A percentile compares a stretch with the other conserved stretches of the same genome.
These are phyloP conservation scores for Stegodyphus dumicola DNA, from an alignment of 1,140 invertebrate genomes.

Conservation along the genomic window DNA sequence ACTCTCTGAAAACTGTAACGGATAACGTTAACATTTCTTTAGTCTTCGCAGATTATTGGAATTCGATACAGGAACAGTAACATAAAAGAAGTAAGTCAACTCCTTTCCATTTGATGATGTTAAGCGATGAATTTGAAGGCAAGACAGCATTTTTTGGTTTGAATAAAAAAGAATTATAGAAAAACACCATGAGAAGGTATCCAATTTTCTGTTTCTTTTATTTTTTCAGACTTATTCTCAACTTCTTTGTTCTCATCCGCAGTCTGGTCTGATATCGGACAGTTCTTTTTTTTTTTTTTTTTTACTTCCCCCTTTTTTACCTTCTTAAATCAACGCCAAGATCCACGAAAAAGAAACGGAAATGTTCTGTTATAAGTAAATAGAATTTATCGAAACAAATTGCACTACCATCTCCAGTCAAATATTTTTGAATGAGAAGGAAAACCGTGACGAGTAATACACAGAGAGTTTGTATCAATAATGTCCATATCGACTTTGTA, in stretches of 20 bases:
- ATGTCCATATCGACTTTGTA: not conserved
- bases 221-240: no score
- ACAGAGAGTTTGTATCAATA: conserved; percentile 15
- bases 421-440: conserved; percentile 29
- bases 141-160: conserved; percentile 10
- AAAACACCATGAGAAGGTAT: conserved; percentile 12
- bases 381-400: conserved; percentile 34
- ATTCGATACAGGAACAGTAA: conserved; percentile 44
- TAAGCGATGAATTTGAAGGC: conserved; percentile 46
- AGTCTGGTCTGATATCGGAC: no score
- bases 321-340: no score
- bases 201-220: not conserved
- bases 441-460: conserved; percentile 7
- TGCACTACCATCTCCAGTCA: conserved; percentile 8
- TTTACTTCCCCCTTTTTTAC: no score
- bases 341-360: no score
- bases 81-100: conserved; percentile 10
- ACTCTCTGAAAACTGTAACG: conserved; percentile 5
- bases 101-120: conserved; percentile 49
- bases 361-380: conserved; percentile 2
- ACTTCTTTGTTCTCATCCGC: no score
- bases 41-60: conserved; percentile 43
- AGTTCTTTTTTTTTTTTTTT: no score
- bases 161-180: conserved; percentile 41
- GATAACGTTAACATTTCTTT: conserved; percentile 34